Evolutionary conservation across 2,797 vertebrate genomes (phyloP), one percentile per base, ranked within the genome.

Genomic region (Odontamblyopus lacepedii): DNA sequence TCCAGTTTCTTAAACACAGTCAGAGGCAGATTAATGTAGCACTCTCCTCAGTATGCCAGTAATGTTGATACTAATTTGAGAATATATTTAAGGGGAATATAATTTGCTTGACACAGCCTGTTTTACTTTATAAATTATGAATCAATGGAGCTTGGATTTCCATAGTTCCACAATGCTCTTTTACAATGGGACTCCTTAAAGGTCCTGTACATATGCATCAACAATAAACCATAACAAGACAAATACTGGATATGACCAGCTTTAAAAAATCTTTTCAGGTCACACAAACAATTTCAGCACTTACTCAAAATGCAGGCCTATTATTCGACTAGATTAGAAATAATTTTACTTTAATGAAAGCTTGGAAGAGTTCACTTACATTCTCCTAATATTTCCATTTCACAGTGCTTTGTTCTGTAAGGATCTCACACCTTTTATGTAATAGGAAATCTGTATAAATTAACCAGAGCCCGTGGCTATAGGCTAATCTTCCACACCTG

Each of bases 1-100:
- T 81, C 64, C 15, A 1, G 80, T 78, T 78, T 87, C 78, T 85
- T 70, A 74, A 41, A 50, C 29, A 29, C 64, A 50, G 64, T 50
- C 44, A 66, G 26, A 30, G 64, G 44, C 64, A 30, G 64, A 66
- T 29, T 66, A 12, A 26, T 57, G 55, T 12, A 57, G 9, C 9
- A 9, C 55, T 4, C 55, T 26, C 8, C 26, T 3, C 55, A 26
- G n/a, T 3, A 26, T 26, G 12, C 9, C 4, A 13, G 41, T 6
- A 5, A 19, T 51, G 50, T 51, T 51, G 50, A 51, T 18, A 53
- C 18, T 51, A 51, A 51, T 3, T 16, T 51, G 18, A 51, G 16
- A 16, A 51, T 15, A 51, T 51, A 51, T 19, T 16, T 51, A 19
- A 16, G 19, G 2, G 19, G 6, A 53, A 53, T 53, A 53, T 53